phyloP scores from a whole-genome alignment of 2,113 vertebrate genomes.

The Eudyptes chrysolophus region DNA sequence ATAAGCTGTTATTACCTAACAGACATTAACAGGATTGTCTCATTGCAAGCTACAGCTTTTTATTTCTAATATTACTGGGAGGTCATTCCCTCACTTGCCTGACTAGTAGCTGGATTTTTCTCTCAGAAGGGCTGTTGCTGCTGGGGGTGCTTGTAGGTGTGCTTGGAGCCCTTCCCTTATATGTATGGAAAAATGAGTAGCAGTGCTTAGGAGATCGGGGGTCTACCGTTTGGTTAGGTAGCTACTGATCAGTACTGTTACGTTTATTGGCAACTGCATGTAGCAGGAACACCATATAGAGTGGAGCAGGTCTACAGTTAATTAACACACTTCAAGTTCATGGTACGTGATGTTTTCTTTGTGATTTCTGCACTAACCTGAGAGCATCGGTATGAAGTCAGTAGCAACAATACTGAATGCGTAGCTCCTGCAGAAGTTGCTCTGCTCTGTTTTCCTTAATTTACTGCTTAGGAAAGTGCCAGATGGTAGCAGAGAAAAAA shows the following conservation, averaged over 20 bases:
- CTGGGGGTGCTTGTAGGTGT: not conserved
- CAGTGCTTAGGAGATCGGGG: too few species aligned
- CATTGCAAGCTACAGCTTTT: not conserved
- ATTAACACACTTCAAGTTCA: not conserved
- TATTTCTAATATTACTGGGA: not conserved
- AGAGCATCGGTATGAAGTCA: too few species aligned
- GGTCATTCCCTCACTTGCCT: not conserved
- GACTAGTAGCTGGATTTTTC: fast-evolving
- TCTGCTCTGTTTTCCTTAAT: not conserved
- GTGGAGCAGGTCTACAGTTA: not conserved
- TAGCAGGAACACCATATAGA: not conserved
- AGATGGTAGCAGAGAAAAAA: not conserved
- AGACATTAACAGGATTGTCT: not conserved
- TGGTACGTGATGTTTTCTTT: not conserved
- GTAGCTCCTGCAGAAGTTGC: not conserved
- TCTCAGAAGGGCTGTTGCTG: not conserved
- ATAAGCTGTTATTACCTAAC: not conserved
- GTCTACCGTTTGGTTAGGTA: not conserved
- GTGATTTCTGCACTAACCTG: not conserved
- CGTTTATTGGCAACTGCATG: not conserved
- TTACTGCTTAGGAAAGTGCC: not conserved
- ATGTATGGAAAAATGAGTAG: not conserved
- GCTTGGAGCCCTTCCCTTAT: not conserved
- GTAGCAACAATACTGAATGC: not conserved
- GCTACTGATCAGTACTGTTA: not conserved